Base-by-base conservation (phyloP, 2,888 invertebrate genomes). In the Neoscelio sp. region DNA sequence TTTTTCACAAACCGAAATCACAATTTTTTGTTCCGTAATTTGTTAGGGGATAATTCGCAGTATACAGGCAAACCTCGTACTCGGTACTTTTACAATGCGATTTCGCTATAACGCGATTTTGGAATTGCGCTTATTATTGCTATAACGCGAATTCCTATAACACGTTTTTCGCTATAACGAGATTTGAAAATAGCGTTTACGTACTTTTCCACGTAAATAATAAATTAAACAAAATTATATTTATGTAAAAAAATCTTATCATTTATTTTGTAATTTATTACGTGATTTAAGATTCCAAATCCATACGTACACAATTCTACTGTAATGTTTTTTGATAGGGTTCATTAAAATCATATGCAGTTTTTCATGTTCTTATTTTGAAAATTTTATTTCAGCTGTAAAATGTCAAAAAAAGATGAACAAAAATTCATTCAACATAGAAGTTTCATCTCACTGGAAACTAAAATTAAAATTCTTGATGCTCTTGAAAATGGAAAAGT, bases 381-480 rank as follows among this genome's bases (percentile, higher is more conserved):
- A 23, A 17, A 28, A 1, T 30, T 30, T n/a, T n/a, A n/a, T n/a
- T n/a, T n/a, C 48, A 48, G 28, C 28, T 50, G 8, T n/a, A 50
- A 52, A 60, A 60, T 60, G 44, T 23, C 60, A 40, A 30, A 30
- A 12, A 46, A 60, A 46, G 46, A 60, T 15, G 58, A 58, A 42
- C 42, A 28, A 18, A 60, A 60, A 23, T 12, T 1, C 13, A 38
- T 6, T 33, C 46, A 33, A n/a, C 7, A 30, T 17, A 64, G 50
- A 50, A 64, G 38, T 18, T 30, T 50, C n/a, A 65, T 65, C 15
- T 52, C 65, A n/a, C 65, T 76, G 52, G 71, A 71, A 76, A 62
- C 54, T 10, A 80, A 80, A 77, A 50, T 77, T 18, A 15, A 56
- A 64, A 73, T 80, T 48, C 67, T 80, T 50, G 60, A 80, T 67